These are phyloP conservation scores for Leptinotarsa peninsularis DNA, from an alignment of 2,888 invertebrate species.

Conservation along the genomic window DNA sequence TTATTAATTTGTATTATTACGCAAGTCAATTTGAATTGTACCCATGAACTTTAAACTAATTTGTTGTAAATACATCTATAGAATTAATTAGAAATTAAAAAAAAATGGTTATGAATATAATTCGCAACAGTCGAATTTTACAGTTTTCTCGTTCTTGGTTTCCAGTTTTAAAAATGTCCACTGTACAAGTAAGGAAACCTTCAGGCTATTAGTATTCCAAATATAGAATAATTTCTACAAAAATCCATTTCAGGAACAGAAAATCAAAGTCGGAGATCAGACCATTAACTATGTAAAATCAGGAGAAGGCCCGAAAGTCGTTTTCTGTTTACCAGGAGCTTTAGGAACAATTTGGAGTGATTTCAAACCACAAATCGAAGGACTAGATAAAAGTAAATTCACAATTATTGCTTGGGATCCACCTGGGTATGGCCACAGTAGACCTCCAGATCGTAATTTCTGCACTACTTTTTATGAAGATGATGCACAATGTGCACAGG, in stretches of 20 bases:
- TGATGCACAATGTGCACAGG: constrained; percentile 79
- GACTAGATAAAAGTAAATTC: constrained; percentile 73
- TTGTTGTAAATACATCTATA: not conserved
- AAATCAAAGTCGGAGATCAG: constrained; percentile 72
- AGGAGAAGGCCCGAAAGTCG: constrained; percentile 72
- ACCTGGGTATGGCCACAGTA: constrained; percentile 87
- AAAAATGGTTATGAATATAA: not conserved
- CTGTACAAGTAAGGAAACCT: not conserved
- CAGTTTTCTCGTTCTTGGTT: no score
- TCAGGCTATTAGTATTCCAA: not conserved
- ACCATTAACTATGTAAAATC: constrained; percentile 74
- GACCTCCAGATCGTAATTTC: constrained; percentile 82
- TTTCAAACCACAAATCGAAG: constrained; percentile 81
- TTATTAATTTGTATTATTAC: no score
- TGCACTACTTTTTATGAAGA: constrained; percentile 76
- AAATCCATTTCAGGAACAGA: constrained; percentile 69
- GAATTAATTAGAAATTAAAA: no score
- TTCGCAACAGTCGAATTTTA: not conserved
- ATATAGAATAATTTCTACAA: not conserved
- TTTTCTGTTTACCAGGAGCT: constrained; percentile 84
- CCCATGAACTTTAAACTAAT: not conserved
- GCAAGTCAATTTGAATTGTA: no score
- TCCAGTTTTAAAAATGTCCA: not conserved
- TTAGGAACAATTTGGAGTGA: constrained; percentile 86
- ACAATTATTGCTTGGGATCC: constrained; percentile 85